These are phyloP conservation scores for Pachypanchax playfairii DNA, from an alignment of 2,113 vertebrate genomes.

Conservation along the genomic window DNA sequence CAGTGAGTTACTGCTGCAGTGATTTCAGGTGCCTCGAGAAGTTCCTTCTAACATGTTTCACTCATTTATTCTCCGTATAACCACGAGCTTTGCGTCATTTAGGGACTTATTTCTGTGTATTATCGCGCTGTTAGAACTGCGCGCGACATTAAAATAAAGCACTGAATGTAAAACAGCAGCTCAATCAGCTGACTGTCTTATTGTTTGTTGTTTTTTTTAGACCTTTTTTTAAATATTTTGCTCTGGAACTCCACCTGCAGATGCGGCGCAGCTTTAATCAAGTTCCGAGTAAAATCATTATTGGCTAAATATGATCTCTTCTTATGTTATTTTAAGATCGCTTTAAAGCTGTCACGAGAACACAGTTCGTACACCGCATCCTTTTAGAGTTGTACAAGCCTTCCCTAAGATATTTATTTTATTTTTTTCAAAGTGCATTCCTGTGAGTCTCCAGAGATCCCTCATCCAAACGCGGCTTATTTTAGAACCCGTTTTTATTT, in stretches of 20 bases:
- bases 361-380: constrained; percentile 27
- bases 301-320: too few species aligned
- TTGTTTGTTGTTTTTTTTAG: too few species aligned
- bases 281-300: too few species aligned
- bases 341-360: constrained; percentile 36
- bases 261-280: too few species aligned
- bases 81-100: neutral
- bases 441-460: constrained; percentile 59
- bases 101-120: neutral
- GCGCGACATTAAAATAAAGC: neutral
- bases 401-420: constrained; percentile 17
- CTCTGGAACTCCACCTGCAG: too few species aligned
- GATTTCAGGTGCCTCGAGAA: constrained; percentile 64
- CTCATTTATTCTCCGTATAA: neutral
- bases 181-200: neutral
- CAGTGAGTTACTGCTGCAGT: constrained; percentile 62
- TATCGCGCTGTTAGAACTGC: constrained; percentile 10
- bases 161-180: neutral
- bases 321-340: constrained; percentile 27
- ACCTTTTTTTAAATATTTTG: too few species aligned
- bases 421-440: constrained; percentile 63
- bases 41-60: constrained; percentile 30
- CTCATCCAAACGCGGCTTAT: constrained; percentile 43
- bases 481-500: constrained; percentile 41
- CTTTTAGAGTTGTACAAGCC: constrained; percentile 44